These are phyloP conservation scores for Betta splendens DNA, from an alignment of 2,797 vertebrate species.

Conservation along the genomic window DNA sequence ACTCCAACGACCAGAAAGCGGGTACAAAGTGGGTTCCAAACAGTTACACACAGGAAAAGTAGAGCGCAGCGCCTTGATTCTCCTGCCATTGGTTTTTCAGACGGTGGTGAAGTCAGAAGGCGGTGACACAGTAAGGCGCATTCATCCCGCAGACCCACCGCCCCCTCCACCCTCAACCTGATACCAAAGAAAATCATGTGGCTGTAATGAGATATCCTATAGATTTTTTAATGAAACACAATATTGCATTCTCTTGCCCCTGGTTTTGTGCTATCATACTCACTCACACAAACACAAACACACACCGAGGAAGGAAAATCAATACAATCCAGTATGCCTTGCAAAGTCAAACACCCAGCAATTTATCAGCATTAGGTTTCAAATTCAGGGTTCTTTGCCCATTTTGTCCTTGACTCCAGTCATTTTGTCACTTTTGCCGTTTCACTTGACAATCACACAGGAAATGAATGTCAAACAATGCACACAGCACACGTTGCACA, in stretches of 20 bases:
- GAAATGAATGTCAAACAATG: constrained; percentile 3
- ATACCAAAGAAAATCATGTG: constrained; percentile 73
- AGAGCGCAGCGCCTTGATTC: too few species aligned
- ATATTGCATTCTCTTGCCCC: constrained; percentile 64
- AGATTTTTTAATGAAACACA: constrained; percentile 80
- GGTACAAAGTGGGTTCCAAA: too few species aligned
- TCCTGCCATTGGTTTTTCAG: too few species aligned
- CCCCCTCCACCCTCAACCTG: constrained; percentile 37
- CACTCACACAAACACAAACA: constrained; percentile 48
- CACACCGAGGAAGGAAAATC: constrained; percentile 65
- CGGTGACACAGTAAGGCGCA: constrained; percentile 63
- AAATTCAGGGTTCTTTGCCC: constrained; percentile 62
- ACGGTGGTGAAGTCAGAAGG: too few species aligned
- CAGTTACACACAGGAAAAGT: too few species aligned
- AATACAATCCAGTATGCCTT: constrained; percentile 71
- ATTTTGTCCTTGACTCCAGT: constrained; percentile 63
- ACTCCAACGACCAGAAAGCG: too few species aligned
- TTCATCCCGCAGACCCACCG: constrained; percentile 68
- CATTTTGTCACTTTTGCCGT: constrained; percentile 16
- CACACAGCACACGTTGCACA: constrained; percentile 4
- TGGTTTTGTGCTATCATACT: constrained; percentile 52
- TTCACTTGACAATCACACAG: constrained; percentile 4
- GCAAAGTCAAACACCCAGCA: constrained; percentile 72
- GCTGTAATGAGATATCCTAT: constrained; percentile 78
- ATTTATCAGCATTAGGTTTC: constrained; percentile 79